Percentiles rank a stretch among this genome's conserved stretches.
These are phyloP conservation scores for Portevinia maculata DNA, from an alignment of 2,888 invertebrate genomes.

Conservation along the genomic window DNA sequence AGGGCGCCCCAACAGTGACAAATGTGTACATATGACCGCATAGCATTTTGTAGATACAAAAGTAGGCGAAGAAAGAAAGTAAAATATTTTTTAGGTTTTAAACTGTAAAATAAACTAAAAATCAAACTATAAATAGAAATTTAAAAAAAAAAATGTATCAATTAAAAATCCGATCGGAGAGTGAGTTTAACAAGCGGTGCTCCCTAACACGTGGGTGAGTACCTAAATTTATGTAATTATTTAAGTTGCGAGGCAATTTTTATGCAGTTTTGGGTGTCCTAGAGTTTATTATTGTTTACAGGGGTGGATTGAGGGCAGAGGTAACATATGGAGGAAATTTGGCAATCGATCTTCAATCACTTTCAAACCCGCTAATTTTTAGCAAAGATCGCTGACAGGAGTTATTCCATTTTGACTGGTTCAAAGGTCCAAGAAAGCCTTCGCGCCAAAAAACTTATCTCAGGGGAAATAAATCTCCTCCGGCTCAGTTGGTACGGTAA, in stretches of 20 bases:
- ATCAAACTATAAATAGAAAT: constrained; percentile 30
- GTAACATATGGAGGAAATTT: not conserved
- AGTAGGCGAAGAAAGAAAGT: constrained; percentile 31
- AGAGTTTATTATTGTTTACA: constrained; percentile 13
- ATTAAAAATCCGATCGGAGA: constrained; percentile 52
- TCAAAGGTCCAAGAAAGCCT: too few relatives aligned
- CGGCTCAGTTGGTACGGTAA: too few relatives aligned
- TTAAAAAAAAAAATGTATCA: constrained; percentile 41
- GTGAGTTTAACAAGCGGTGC: constrained; percentile 48
- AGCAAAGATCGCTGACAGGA: too few relatives aligned
- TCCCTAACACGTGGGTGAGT: not conserved
- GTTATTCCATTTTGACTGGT: too few relatives aligned
- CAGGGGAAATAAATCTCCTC: too few relatives aligned
- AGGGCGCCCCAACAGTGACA: constrained; percentile 48
- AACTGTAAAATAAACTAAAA: constrained; percentile 50
- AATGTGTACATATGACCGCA: constrained; percentile 69
- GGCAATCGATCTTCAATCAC: too few relatives aligned
- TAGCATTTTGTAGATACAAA: constrained; percentile 72
- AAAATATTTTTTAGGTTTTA: constrained; percentile 47
- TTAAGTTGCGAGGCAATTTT: constrained; percentile 47
- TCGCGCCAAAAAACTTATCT: too few relatives aligned
- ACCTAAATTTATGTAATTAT: constrained; percentile 13
- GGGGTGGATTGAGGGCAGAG: not conserved
- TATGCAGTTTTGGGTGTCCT: constrained; percentile 53
- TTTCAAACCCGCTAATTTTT: too few relatives aligned